These are phyloP conservation scores for Chlorops oryzae DNA, from an alignment of 1,140 invertebrate species.

Conservation along the genomic window DNA sequence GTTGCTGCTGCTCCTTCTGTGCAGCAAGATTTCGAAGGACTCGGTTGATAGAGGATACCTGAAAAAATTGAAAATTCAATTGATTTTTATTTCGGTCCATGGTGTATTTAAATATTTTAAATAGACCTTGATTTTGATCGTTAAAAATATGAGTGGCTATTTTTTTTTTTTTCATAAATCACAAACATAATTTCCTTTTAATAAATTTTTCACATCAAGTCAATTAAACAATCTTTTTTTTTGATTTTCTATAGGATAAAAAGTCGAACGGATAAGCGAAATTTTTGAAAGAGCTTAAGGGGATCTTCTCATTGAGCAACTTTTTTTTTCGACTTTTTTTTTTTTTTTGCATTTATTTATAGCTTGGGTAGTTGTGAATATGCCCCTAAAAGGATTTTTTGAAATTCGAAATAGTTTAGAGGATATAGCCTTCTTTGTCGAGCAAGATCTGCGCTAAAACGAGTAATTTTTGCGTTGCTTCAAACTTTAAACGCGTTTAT, in stretches of 20 bases:
- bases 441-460: too few relatives aligned
- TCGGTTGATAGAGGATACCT: conserved; percentile 77
- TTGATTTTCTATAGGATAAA: background rate
- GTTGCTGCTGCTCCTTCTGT: conserved; percentile 60
- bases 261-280: background rate
- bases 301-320: too few relatives aligned
- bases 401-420: too few relatives aligned
- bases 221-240: background rate
- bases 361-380: too few relatives aligned
- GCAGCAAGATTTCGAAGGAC: conserved; percentile 95
- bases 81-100: conserved; percentile 44
- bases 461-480: too few relatives aligned
- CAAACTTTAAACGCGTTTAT: too few relatives aligned
- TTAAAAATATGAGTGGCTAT: background rate
- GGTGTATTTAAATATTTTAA: conserved; percentile 96
- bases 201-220: background rate
- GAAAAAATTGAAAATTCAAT: conserved; percentile 18
- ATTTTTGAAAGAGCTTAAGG: background rate
- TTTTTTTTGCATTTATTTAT: too few relatives aligned
- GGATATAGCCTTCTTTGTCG: too few relatives aligned
- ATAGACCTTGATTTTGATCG: conserved; percentile 67
- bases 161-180: background rate
- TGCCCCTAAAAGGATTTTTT: too few relatives aligned
- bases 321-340: too few relatives aligned
- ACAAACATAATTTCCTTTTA: background rate